Conservation (phyloP, 2,888 invertebrate genomes). For the Entomobrya multifasciata region DNA sequence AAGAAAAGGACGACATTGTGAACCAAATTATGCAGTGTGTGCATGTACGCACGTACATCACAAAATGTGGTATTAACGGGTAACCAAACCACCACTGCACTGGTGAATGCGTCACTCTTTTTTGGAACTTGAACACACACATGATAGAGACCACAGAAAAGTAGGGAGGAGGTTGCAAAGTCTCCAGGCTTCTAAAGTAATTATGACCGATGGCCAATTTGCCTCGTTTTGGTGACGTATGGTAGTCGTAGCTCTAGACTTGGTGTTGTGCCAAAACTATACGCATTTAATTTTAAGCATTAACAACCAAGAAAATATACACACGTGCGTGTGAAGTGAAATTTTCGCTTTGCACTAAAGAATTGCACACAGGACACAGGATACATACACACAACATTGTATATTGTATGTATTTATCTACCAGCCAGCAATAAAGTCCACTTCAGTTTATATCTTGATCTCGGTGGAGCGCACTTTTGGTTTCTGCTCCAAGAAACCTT, state of each 20-base stretch:
- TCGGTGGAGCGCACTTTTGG: background rate
- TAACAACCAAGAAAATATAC: background rate
- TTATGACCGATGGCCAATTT: slow-evolving; percentile 70
- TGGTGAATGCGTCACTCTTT: background rate
- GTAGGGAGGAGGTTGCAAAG: background rate
- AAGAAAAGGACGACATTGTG: too few species aligned
- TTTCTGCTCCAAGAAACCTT: slow-evolving; percentile 32
- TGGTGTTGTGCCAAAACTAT: slow-evolving; percentile 55
- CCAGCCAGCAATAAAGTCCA: background rate
- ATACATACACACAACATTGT: background rate
- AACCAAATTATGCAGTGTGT: too few species aligned
- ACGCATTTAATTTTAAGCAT: slow-evolving; percentile 53
- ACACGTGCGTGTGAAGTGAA: background rate
- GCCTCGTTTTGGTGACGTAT: slow-evolving; percentile 51
- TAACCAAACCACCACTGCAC: background rate
- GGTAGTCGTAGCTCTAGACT: too few species aligned
- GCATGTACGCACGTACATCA: background rate
- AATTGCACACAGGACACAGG: background rate
- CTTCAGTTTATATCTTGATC: slow-evolving; percentile 4
- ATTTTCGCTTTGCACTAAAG: background rate
- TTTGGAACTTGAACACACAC: background rate
- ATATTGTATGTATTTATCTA: too few species aligned
- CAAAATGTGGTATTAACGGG: background rate
- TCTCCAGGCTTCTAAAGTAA: slow-evolving; percentile 63
- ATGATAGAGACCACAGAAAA: slow-evolving; percentile 33